Conservation (phyloP, 2,888 invertebrate species). For the Cerastoderma edule region DNA sequence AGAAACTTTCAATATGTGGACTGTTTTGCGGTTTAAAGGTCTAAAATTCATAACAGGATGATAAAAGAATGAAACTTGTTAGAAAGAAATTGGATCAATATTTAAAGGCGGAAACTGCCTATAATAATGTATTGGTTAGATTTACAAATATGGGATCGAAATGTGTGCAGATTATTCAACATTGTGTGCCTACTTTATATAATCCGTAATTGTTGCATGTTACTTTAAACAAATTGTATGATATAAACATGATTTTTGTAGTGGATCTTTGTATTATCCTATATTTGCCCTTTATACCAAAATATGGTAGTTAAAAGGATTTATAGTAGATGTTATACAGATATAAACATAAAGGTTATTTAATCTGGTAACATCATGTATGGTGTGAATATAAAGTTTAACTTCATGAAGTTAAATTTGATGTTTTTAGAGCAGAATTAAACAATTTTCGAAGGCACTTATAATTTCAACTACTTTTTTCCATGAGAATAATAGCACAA, state of each 20-base stretch:
- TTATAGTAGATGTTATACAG: not conserved
- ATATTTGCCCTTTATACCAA: conserved; percentile 13
- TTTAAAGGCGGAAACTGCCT: not conserved
- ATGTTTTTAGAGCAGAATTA: not conserved
- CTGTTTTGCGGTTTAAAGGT: not conserved
- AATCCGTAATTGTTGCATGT: conserved; percentile 11
- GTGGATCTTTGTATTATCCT: conserved; percentile 17
- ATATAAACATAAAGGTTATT: not conserved
- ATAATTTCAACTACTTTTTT: not conserved
- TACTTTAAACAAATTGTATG: conserved; percentile 5
- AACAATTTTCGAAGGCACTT: not conserved
- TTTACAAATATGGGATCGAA: not conserved
- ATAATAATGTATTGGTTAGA: not conserved
- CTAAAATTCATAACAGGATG: not conserved
- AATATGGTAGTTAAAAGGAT: conserved; percentile 12
- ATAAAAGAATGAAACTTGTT: not conserved
- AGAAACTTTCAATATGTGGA: too few species aligned
- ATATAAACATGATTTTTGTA: conserved; percentile 14
- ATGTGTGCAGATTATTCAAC: not conserved
- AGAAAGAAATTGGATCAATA: not conserved
- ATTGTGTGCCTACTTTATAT: conserved; percentile 21
- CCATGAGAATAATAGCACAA: too few species aligned
- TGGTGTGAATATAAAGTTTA: not conserved
- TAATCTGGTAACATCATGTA: not conserved
- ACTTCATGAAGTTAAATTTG: not conserved